Evolutionary conservation across 2,888 invertebrate genomes (phyloP).

Genomic region (Cephus pulcher): DNA sequence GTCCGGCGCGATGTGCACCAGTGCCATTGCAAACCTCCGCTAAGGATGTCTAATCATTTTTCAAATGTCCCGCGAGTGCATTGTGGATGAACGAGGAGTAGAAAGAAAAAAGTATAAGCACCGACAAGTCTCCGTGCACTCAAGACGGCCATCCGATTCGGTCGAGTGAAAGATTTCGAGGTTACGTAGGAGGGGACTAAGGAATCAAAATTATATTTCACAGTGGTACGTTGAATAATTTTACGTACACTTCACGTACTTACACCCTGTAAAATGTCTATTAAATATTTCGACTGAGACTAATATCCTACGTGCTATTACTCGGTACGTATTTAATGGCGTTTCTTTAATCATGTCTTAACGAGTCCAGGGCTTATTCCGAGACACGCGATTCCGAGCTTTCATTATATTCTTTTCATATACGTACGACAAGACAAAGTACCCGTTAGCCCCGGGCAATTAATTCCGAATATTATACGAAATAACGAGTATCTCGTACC

Average conservation of each 20-base stretch:
- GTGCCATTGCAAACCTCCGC: not conserved
- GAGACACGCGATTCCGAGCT: not conserved
- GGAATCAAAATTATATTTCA: not conserved
- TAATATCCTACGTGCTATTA: constrained; percentile 3
- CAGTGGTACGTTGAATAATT: not conserved
- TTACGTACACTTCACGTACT: not conserved
- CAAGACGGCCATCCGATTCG: not conserved
- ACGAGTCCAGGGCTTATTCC: constrained; percentile 1
- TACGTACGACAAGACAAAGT: not conserved
- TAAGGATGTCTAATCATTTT: not conserved
- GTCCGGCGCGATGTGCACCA: not conserved
- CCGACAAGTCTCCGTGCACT: not conserved
- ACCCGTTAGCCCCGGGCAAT: not conserved
- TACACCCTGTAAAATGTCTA: not conserved
- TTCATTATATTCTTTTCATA: constrained; percentile 5
- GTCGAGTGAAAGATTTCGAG: not conserved
- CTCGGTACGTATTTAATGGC: not conserved
- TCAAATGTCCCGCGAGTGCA: not conserved
- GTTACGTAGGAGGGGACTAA: not conserved
- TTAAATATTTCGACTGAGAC: not conserved
- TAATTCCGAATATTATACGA: not conserved
- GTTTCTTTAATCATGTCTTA: not conserved
- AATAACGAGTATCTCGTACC: not conserved
- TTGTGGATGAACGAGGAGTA: not conserved
- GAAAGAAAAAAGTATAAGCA: not conserved